Base-by-base conservation (phyloP, 2,797 vertebrate genomes). In the Masticophis lateralis region DNA sequence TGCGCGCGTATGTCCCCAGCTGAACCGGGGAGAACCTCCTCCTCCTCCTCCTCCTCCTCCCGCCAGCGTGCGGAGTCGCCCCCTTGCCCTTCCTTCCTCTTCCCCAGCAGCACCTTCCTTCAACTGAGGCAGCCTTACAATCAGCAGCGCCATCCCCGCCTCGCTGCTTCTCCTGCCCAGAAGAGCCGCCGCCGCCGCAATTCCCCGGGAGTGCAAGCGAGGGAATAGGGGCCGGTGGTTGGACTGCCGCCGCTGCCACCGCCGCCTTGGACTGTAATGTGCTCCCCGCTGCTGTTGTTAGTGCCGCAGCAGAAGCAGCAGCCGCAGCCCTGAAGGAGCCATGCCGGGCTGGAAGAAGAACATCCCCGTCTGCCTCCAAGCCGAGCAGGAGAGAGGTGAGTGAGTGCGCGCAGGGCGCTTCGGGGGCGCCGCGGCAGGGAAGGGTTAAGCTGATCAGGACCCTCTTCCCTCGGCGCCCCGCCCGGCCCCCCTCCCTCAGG, bases 281-380 rank as follows among this genome's bases (percentile, higher is more conserved):
- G 87, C 86, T 6, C 90, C 90, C 90, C 8, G 86, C 56, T 79
- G 91, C 87, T 79, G 87, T 16, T 91, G 0, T n/a, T 37, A 43
- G 14, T 93, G 32, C 90, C 51, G 91, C 87, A 60, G 88, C 91
- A n/a, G 12, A n/a, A 25, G 25, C 57, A 25, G 47, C 91, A 47
- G 90, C 83, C 89, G 86, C 93, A 90, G 96, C 95, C 95, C 95
- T 97, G 96, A 97, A 69, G 92, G 92, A 97, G 96, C 96, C 98
- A 99, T 99, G 99, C 99, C 99, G 97, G 99, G 99, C 97, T 99
- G 99, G 99, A 99, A 99, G 98, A 99, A 99, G 98, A 99, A 98
- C 97, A 99, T 99, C 97, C 99, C 99, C 94, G 98, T 99, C 98
- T 99, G 99, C 97, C 97, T 99, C 97, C 99, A 99, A 98, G 98